Evolutionary conservation across 2,113 vertebrate genomes (phyloP).

Genomic region (Ophiodon elongatus): DNA sequence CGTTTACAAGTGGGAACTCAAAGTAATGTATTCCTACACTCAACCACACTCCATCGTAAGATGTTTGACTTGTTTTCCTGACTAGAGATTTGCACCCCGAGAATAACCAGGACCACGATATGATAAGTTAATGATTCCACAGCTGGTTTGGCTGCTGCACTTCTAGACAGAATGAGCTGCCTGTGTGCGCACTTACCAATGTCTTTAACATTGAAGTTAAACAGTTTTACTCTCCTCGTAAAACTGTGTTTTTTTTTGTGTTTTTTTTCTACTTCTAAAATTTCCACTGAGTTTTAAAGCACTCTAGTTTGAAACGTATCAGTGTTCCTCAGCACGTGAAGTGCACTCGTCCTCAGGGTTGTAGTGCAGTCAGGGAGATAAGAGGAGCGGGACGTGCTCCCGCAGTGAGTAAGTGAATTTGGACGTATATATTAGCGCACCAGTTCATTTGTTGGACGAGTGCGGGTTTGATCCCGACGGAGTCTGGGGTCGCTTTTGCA

Average conservation of each 20-base stretch:
- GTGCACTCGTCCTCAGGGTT: not conserved
- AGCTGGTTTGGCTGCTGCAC: slow-evolving; percentile 35
- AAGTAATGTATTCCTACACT: slow-evolving; percentile 68
- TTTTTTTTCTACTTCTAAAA: no score
- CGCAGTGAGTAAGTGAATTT: slow-evolving; percentile 32
- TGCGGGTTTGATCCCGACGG: slow-evolving; percentile 40
- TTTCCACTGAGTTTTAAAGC: slow-evolving; percentile 11
- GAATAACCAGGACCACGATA: slow-evolving; percentile 39
- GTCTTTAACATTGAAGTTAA: slow-evolving; percentile 22
- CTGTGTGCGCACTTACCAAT: not conserved
- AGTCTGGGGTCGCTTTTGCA: slow-evolving; percentile 49
- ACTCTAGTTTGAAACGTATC: not conserved
- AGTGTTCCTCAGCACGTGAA: not conserved
- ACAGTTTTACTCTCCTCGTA: not conserved
- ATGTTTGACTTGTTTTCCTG: slow-evolving; percentile 69
- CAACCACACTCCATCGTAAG: slow-evolving; percentile 58
- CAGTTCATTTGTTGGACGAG: slow-evolving; percentile 48
- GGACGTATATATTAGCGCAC: slow-evolving; percentile 39
- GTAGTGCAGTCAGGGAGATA: slow-evolving; percentile 34
- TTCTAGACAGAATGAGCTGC: slow-evolving; percentile 43
- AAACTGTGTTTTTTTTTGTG: not conserved
- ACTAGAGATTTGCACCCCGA: slow-evolving; percentile 54
- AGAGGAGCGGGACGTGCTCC: slow-evolving; percentile 3
- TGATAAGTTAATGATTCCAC: slow-evolving; percentile 58
- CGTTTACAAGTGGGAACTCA: slow-evolving; percentile 77